phyloP scores from a whole-genome alignment of 1,140 invertebrate genomes.

The Meloidogyne hapla region DNA sequence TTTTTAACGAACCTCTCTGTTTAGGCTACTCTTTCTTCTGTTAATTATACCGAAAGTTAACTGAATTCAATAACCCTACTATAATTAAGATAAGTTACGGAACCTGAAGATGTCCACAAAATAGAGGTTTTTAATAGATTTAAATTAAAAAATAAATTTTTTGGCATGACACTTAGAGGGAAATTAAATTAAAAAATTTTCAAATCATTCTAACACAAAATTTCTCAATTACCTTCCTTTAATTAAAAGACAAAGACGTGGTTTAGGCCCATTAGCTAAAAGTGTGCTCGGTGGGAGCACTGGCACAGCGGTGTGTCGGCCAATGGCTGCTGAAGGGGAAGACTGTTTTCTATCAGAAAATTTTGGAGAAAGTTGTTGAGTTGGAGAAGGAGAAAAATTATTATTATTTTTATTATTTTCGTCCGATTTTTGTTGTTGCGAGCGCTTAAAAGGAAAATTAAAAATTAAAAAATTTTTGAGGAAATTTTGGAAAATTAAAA shows the following conservation, averaged over 20 bases:
- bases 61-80: too few species aligned
- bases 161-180: too few species aligned
- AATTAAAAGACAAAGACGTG: conserved; percentile 15
- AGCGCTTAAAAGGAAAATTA: background rate
- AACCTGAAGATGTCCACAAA: too few species aligned
- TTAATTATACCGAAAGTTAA: too few species aligned
- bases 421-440: background rate
- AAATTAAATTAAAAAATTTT: too few species aligned
- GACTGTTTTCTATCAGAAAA: background rate
- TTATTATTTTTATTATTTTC: background rate
- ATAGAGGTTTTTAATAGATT: too few species aligned
- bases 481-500: background rate
- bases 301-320: background rate
- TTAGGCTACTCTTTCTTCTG: too few species aligned
- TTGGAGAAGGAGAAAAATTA: background rate
- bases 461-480: background rate
- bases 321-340: background rate
- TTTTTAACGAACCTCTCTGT: too few species aligned
- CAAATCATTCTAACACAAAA: too few species aligned
- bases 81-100: too few species aligned
- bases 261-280: conserved; percentile 15
- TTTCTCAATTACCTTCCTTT: background rate
- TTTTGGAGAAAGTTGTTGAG: background rate
- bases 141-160: too few species aligned
- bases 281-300: background rate